Evolutionary conservation across 2,797 vertebrate genomes (phyloP), one percentile per base, ranked within the genome.

Genomic region (Mus minutoides): DNA sequence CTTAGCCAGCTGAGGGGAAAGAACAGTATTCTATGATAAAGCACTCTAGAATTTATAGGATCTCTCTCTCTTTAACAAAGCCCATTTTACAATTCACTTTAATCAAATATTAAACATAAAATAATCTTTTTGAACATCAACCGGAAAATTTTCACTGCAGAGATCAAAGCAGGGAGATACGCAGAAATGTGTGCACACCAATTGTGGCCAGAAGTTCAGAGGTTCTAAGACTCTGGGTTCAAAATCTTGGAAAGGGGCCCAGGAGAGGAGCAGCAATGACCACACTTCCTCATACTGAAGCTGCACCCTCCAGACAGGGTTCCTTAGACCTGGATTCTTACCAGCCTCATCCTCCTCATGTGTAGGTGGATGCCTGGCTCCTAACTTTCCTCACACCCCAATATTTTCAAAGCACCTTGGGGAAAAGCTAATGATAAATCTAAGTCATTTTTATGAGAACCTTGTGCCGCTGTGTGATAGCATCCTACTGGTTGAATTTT

Each of bases 31-130:
- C 11, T 22, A 77, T 37, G 43, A 31, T n/a, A 90, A 78, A 83
- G 40, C 49, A 21, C 64, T 77, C 34, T 26, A 91, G 58, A 95
- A 96, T 93, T 92, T 76, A 82, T 3, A 43, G 86, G 22, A 91
- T 69, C 16, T 67, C 78, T 67, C 64, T 78, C 60, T 67, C 62
- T 80, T 97, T 96, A 96, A 94, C 91, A 93, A 90, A 92, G 11
- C 31, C 73, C 4, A 46, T 56, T 96, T 97, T 91, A 96, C n/a
- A 86, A 86, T 94, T 75, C 56, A 71, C 58, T n/a, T 78, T 89
- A 92, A 95, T 97, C 91, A 92, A 96, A 97, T 94, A 95, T 95
- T 96, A 94, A 96, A 96, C 83, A 90, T 88, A 94, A 77, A 94
- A 94, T 79, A 95, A 91, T 78, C 86, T 89, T 95, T 95, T 94